Base-by-base conservation (phyloP, 64 coral and sea anemone species). In the Trachythela sp. region DNA sequence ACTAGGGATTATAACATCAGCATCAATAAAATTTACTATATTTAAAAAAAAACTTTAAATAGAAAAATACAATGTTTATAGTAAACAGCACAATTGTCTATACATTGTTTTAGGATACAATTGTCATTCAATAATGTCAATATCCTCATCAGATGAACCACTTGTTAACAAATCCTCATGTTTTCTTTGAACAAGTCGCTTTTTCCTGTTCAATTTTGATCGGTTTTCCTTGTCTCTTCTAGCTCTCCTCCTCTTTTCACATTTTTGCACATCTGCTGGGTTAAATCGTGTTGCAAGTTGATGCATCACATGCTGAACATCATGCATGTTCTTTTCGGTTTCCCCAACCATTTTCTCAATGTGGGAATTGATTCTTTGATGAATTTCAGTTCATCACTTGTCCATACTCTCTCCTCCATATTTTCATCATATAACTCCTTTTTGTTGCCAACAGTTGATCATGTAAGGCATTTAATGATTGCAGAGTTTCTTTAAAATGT, bases 121-220 rank as follows among this genome's bases (percentile, higher is more conserved):
- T 59, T 59, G 54, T 59, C 54, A 35, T 36, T 77, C 71, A 77
- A 77, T 77, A 18, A 77, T 77, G 31, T 77, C 71, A 77, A 35
- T 77, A 38, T 77, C 7, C 29, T 77, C 71, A 77, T 77, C 71
- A 35, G 71, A 77, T 77, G 71, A 77, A 77, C 17, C 36, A 38
- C 71, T 77, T 77, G 32, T 11, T 59, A 77, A 38, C 4, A 35
- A 5, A 27, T 77, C 29, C 13, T 35, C 9, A 22, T 32, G 30
- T n/a, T 80, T 80, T 32, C 36, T 32, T 80, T 35, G 33, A 80
- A 80, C 75, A 80, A 80, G 75, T 35, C 10, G 31, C 20, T 80
- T 80, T 80, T 80, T 80, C 37, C 75, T 80, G 31, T 80, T 80
- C 35, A 80, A 15, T 80, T 80, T 80, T 39, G 75, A 80, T 80